Conservation (phyloP, 2,113 vertebrate species). For the Paracyprichromis sp. region DNA sequence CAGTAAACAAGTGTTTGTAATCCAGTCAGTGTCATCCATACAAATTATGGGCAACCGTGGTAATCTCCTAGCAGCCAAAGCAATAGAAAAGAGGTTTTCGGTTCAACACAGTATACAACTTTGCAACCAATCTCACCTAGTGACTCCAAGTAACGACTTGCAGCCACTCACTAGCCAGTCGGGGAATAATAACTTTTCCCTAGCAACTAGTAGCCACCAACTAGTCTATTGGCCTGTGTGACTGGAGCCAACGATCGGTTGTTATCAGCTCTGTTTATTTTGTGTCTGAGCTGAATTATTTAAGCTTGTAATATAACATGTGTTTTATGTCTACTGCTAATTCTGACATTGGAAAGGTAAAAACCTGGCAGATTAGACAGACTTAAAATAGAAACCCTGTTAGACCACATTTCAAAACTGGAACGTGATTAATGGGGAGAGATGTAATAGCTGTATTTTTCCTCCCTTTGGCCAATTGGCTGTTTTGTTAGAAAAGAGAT, state of each 20-base stretch:
- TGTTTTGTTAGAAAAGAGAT: not conserved
- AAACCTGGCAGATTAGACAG: not conserved
- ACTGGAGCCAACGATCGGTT: not conserved
- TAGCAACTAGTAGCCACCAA: not conserved
- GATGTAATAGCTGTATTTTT: not conserved
- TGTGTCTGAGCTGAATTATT: not conserved
- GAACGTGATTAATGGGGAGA: not conserved
- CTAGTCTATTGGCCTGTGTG: not conserved
- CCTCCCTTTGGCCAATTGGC: not conserved
- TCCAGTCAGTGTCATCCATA: not conserved
- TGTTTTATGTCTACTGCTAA: not conserved
- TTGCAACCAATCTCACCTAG: not conserved
- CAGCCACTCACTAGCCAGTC: not conserved
- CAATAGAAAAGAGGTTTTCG: not conserved
- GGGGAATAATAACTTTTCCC: not conserved
- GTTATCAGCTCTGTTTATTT: not conserved
- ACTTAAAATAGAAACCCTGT: not conserved
- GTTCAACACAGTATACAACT: not conserved
- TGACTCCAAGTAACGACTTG: not conserved
- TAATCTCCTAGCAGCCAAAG: not conserved
- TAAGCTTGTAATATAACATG: not conserved
- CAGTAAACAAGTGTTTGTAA: not conserved
- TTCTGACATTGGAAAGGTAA: not conserved
- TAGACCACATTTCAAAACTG: not conserved
- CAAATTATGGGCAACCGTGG: not conserved